Conservation (phyloP, 2,888 invertebrate species). For the Xestia rhomboidea region DNA sequence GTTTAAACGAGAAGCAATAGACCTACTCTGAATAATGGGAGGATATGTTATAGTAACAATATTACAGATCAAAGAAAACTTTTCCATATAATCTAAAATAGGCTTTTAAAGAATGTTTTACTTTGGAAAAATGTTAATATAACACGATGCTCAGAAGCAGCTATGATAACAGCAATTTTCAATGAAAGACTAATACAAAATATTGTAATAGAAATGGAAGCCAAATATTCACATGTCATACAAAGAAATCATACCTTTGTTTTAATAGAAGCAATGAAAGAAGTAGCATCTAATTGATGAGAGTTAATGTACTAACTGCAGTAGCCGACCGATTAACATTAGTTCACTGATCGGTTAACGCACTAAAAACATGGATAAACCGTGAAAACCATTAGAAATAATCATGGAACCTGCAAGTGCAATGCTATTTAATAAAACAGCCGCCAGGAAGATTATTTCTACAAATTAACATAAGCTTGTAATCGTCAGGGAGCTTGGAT, state of each 20-base stretch:
- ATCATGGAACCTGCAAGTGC: slow-evolving; percentile 20
- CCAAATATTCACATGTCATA: neutral
- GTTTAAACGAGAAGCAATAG: slow-evolving; percentile 45
- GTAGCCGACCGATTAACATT: slow-evolving; percentile 8
- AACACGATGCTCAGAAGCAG: neutral
- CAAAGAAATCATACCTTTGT: neutral
- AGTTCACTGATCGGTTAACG: slow-evolving; percentile 29
- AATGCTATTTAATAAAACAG: slow-evolving; percentile 20
- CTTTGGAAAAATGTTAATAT: neutral
- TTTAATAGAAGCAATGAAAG: neutral
- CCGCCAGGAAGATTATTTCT: slow-evolving; percentile 31
- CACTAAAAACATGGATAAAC: slow-evolving; percentile 19
- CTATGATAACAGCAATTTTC: neutral
- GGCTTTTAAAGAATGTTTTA: slow-evolving; percentile 13
- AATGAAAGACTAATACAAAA: slow-evolving; percentile 19
- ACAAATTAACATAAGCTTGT: slow-evolving; percentile 33
- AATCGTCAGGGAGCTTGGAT: slow-evolving; percentile 19
- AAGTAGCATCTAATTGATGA: neutral
- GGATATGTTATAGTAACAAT: neutral
- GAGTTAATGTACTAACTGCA: neutral
- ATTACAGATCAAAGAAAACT: slow-evolving; percentile 12
- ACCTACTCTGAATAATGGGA: slow-evolving; percentile 13
- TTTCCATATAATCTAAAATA: neutral
- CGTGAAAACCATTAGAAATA: slow-evolving; percentile 42
- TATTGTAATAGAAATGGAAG: neutral